Conservation (phyloP, 2,113 vertebrate species). For the Pleuronectes platessa region DNA sequence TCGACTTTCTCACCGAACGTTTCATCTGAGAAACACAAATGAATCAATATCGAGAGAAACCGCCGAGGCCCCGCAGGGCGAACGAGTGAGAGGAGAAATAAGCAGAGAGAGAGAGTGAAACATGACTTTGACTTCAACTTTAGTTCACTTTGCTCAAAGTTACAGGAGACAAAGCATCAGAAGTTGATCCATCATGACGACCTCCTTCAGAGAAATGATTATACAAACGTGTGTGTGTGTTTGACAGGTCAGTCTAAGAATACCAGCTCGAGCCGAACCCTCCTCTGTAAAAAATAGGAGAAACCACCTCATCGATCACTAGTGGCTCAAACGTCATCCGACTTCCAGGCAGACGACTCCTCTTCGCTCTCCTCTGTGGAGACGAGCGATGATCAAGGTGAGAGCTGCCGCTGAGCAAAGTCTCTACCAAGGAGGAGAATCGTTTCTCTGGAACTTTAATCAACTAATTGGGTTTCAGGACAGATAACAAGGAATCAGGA, state of each 20-base stretch:
- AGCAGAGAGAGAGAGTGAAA: conserved; percentile 15
- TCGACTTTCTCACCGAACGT: conserved; percentile 24
- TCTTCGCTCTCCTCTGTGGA: background rate
- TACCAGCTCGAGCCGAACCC: conserved; percentile 31
- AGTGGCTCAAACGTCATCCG: conserved; percentile 5
- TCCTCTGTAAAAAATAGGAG: conserved; percentile 31
- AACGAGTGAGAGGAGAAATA: background rate
- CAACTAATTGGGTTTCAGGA: background rate
- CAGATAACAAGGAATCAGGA: background rate
- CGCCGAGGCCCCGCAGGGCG: background rate
- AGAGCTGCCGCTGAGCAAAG: background rate
- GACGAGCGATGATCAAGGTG: conserved; percentile 15
- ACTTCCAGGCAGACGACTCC: conserved; percentile 6
- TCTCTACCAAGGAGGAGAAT: background rate
- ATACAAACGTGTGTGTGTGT: conserved; percentile 18
- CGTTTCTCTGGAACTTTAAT: background rate
- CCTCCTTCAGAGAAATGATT: conserved; percentile 36
- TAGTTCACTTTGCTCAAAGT: conserved; percentile 62
- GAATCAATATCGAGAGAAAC: conserved; percentile 43
- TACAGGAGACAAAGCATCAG: conserved; percentile 34
- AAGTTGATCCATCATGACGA: conserved; percentile 28
- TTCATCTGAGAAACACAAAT: conserved; percentile 36
- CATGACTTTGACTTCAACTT: conserved; percentile 47
- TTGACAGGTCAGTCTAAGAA: conserved; percentile 61
- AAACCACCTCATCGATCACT: conserved; percentile 57